Percentiles rank a stretch among this genome's conserved stretches.
phyloP scores from a whole-genome alignment of 2,888 invertebrate species.

The Eudasyphora cyanicolor region DNA sequence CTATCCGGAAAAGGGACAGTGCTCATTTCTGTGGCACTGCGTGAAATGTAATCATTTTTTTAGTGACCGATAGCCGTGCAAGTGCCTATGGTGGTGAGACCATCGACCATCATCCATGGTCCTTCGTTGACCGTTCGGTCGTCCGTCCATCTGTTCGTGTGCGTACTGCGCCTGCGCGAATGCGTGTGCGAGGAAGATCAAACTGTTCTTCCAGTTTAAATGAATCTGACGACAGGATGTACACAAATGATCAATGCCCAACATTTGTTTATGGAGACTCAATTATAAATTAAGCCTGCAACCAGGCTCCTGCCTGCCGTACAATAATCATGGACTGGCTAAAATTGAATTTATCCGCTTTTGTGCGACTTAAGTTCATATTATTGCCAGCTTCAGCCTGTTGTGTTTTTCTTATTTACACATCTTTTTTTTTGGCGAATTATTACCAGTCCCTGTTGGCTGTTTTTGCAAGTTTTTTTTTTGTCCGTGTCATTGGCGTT shows the following conservation, averaged over 20 bases:
- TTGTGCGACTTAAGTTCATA: constrained; percentile 18
- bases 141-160: no score
- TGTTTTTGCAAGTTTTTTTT: not conserved
- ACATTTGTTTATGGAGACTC: constrained; percentile 74
- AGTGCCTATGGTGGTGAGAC: not conserved
- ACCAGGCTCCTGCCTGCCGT: constrained; percentile 55
- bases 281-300: constrained; percentile 74
- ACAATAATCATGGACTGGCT: not conserved
- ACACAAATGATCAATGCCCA: constrained; percentile 72
- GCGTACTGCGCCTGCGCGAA: constrained; percentile 7
- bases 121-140: no score
- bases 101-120: not conserved
- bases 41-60: constrained; percentile 67
- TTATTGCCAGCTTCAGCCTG: not conserved
- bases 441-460: constrained; percentile 13
- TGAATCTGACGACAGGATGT: constrained; percentile 77
- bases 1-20: constrained; percentile 33
- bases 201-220: constrained; percentile 72
- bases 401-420: constrained; percentile 50
- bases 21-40: constrained; percentile 58
- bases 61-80: constrained; percentile 48
- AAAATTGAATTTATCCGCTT: constrained; percentile 62
- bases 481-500: constrained; percentile 43
- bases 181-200: constrained; percentile 20
- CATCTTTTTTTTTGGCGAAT: constrained; percentile 24